Percentiles rank a stretch among this genome's conserved stretches.
Conservation (phyloP, 2,888 invertebrate species). For the Drosophila putrida region DNA sequence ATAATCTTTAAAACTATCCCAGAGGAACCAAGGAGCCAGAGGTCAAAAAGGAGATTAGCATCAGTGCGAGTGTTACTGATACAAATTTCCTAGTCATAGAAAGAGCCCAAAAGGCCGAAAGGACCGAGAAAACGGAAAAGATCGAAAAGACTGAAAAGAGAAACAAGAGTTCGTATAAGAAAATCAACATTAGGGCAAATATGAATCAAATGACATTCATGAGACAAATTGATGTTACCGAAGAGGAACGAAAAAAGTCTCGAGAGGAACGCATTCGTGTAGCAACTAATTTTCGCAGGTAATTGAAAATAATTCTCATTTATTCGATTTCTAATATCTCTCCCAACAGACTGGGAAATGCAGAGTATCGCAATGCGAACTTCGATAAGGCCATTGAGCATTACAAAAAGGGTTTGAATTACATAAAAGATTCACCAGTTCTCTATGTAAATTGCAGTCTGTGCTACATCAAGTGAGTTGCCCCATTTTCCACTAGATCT, state of each 20-base stretch:
- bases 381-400: conserved; percentile 48
- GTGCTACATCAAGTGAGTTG: conserved; percentile 49
- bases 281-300: conserved; percentile 60
- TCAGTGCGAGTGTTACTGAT: conserved; percentile 24
- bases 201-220: conserved; percentile 43
- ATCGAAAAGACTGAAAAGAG: rapidly evolving
- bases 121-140: no score
- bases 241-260: conserved; percentile 7
- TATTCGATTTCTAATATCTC: neutral
- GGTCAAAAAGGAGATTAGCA: conserved; percentile 26
- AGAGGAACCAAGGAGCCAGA: conserved; percentile 17
- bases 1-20: neutral
- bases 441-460: conserved; percentile 50
- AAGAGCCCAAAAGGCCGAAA: rapidly evolving
- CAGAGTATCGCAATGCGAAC: conserved; percentile 41
- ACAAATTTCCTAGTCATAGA: conserved; percentile 28
- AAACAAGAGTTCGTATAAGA: conserved; percentile 2
- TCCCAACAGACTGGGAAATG: conserved; percentile 46
- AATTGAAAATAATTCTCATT: neutral
- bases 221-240: conserved; percentile 46
- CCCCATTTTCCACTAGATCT: neutral
- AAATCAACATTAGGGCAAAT: conserved; percentile 1
- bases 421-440: conserved; percentile 52
- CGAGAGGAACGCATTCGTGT: conserved; percentile 32
- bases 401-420: conserved; percentile 49